These are phyloP conservation scores for Lasiurus borealis DNA, from an alignment of 2,113 vertebrate genomes.

Conservation along the genomic window DNA sequence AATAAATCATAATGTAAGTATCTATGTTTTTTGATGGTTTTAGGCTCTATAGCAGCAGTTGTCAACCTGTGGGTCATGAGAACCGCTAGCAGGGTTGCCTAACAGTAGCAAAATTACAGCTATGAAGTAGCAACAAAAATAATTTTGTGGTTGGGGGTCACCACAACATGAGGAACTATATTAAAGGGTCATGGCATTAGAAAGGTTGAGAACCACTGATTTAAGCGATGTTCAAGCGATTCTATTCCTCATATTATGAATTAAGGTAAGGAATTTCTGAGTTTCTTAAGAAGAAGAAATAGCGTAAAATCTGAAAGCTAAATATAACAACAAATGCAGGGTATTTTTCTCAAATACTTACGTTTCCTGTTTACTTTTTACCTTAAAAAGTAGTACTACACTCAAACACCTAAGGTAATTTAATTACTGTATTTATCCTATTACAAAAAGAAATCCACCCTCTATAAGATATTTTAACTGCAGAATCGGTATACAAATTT, in stretches of 20 bases:
- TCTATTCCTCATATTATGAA: neutral
- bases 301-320: constrained; percentile 48
- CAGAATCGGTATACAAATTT: neutral
- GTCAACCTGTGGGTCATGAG: too few species aligned
- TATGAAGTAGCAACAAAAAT: too few species aligned
- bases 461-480: neutral
- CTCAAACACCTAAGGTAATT: neutral
- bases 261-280: constrained; percentile 3
- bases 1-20: too few species aligned
- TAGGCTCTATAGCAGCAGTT: too few species aligned
- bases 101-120: too few species aligned
- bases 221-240: neutral
- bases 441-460: neutral
- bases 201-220: too few species aligned
- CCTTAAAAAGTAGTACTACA: neutral
- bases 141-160: too few species aligned
- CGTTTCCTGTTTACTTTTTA: constrained; percentile 8
- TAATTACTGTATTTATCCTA: neutral
- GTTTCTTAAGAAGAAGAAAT: neutral
- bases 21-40: too few species aligned
- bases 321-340: neutral
- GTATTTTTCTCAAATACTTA: neutral
- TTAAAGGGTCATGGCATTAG: too few species aligned
- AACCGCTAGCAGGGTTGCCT: too few species aligned
- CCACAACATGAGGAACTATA: too few species aligned